Base-by-base conservation (phyloP, 2,113 vertebrate species). In the Edolisoma coerulescens region DNA sequence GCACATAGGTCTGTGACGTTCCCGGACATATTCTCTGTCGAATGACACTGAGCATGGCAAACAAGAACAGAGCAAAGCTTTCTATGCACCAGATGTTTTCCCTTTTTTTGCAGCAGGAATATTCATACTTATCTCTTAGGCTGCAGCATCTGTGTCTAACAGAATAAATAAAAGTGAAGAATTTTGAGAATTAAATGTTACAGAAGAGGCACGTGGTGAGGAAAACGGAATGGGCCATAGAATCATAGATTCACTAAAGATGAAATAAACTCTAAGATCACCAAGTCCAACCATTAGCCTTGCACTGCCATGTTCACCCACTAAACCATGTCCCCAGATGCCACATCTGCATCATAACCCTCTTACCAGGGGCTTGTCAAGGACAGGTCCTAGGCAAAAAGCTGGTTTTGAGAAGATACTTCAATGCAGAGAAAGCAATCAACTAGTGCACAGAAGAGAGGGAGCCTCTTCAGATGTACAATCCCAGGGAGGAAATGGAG, bases 1-100 rank as follows among this genome's bases (percentile, higher is more conserved):
- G 22, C 27, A 28, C 4, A 0, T 11, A 56, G 42, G 22, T 45
- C 47, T 79, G 15, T 47, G 75, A 60, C 15, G 11, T 37, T 68
- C 22, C 41, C 61, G 59, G 27, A 11, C 24, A 30, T 1, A 0
- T 23, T 53, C 11, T 28, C 63, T 84, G 33, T 26, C 1, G 0
- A 54, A 32, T 11, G 32, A 74, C 41, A 73, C 17, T 8, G 56
- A 81, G 56, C 20, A 50, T 3, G 10, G 27, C 24, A 84, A 81
- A 63, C 8, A 9, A 26, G 44, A 39, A 27, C 44, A 64, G 26
- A 81, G 21, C 9, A 82, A 85, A 92, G 9, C 10, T 57, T 78
- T 61, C 68, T 33, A 8, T 21, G 37, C 26, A 84, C 9, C 56
- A 57, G 22, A 47, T 7, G 28, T 42, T 37, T 37, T 35, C 8